These are phyloP conservation scores for Monochamus saltuarius DNA, from an alignment of 1,140 invertebrate genomes.

Conservation along the genomic window DNA sequence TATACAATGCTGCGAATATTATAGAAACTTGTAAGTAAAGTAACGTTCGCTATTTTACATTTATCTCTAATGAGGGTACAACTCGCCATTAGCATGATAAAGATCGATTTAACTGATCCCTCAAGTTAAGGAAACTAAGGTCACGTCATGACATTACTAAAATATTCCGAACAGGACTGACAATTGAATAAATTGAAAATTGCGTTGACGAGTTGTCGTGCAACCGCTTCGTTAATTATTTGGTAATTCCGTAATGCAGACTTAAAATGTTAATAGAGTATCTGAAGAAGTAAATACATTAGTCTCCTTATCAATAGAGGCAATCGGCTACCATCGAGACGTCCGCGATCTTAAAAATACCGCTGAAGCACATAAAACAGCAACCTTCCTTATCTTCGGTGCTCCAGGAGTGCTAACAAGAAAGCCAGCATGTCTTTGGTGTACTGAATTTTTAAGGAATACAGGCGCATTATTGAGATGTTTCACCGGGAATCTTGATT, in stretches of 20 bases:
- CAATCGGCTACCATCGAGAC: constrained; percentile 23
- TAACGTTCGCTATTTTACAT: constrained; percentile 32
- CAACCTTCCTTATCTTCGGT: constrained; percentile 15
- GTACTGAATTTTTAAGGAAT: constrained; percentile 12
- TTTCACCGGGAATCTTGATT: constrained; percentile 29
- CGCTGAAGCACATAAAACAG: constrained; percentile 19
- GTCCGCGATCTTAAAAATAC: constrained; percentile 15
- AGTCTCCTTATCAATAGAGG: constrained; percentile 26
- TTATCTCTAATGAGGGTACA: constrained; percentile 45
- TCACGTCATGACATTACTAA: constrained; percentile 28
- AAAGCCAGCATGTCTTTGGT: constrained; percentile 17
- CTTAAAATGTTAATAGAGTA: constrained; percentile 4
- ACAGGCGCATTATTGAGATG: constrained; percentile 26
- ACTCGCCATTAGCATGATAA: constrained; percentile 43
- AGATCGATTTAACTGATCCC: constrained; percentile 38
- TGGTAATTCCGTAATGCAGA: neutral
- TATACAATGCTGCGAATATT: no score
- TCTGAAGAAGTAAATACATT: constrained; percentile 23
- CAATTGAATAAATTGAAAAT: neutral
- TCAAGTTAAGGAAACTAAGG: constrained; percentile 34
- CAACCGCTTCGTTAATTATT: constrained; percentile 16
- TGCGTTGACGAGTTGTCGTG: neutral
- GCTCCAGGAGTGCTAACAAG: constrained; percentile 17
- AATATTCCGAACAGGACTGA: constrained; percentile 13
- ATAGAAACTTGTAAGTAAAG: no score